phyloP scores from a whole-genome alignment of 2,888 invertebrate genomes.

The Hecatera dysodea region DNA sequence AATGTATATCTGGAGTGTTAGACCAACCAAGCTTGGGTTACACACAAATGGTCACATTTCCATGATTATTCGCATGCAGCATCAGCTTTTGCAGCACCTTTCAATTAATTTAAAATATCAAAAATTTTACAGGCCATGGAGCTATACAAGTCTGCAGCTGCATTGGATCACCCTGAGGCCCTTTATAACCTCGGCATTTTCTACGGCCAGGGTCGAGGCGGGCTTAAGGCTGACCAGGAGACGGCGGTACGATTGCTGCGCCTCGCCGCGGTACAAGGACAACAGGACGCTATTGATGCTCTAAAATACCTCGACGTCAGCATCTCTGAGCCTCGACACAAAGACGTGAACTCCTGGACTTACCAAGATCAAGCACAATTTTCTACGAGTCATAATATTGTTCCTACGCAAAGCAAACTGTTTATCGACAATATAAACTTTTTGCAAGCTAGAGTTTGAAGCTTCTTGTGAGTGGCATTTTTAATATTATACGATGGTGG shows the following conservation, averaged over 20 bases:
- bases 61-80: background rate
- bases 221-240: slow-evolving; percentile 86
- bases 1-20: background rate
- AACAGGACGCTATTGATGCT: slow-evolving; percentile 90
- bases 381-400: slow-evolving; percentile 69
- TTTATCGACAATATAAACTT: slow-evolving; percentile 82
- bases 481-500: slow-evolving; percentile 53
- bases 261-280: slow-evolving; percentile 91
- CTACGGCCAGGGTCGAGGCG: slow-evolving; percentile 92
- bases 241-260: slow-evolving; percentile 89
- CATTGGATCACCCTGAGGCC: slow-evolving; percentile 92
- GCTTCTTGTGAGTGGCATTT: slow-evolving; percentile 67
- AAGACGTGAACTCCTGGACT: slow-evolving; percentile 71
- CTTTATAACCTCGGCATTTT: slow-evolving; percentile 93
- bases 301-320: slow-evolving; percentile 81
- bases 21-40: background rate
- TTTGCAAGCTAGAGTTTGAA: slow-evolving; percentile 71
- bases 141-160: slow-evolving; percentile 92
- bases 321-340: slow-evolving; percentile 66
- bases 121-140: slow-evolving; percentile 91
- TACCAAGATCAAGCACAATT: slow-evolving; percentile 69
- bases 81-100: slow-evolving; percentile 1
- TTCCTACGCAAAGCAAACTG: slow-evolving; percentile 80
- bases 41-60: background rate
- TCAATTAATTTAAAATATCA: background rate